These are phyloP conservation scores for Rotaria socialis DNA, from an alignment of 2,888 invertebrate species.

Conservation along the genomic window DNA sequence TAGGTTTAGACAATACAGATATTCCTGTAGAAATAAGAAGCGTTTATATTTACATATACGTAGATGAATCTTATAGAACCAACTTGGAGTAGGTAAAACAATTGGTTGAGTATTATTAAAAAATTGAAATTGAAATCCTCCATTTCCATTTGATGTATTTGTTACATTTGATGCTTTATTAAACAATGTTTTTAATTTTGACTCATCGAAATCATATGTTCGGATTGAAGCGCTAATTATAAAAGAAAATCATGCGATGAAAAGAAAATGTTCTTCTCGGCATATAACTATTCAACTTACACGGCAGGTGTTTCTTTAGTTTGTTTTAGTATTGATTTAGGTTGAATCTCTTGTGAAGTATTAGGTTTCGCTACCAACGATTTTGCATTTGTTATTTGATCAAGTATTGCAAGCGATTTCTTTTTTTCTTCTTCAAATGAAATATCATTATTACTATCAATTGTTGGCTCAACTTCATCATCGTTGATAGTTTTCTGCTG, in stretches of 20 bases:
- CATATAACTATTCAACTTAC: not conserved
- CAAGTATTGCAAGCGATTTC: not conserved
- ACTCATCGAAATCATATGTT: not conserved
- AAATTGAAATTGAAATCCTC: constrained; percentile 20
- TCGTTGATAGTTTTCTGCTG: not conserved
- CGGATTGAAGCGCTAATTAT: not conserved
- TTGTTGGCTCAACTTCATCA: not conserved
- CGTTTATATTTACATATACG: not conserved
- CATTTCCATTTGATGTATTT: not conserved
- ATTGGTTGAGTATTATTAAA: not conserved
- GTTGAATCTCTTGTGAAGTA: not conserved
- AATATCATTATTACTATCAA: not conserved
- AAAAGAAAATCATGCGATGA: not conserved
- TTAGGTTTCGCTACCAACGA: not conserved
- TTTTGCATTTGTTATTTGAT: not conserved
- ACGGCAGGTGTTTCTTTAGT: not conserved
- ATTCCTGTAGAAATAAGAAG: not conserved
- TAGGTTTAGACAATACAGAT: not conserved
- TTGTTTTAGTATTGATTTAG: not conserved
- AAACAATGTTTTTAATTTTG: constrained; percentile 34
- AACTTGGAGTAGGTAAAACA: not conserved
- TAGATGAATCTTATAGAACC: not conserved
- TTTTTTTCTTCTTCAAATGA: not conserved
- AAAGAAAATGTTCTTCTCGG: too few relatives aligned
- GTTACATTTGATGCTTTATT: not conserved